Conservation (phyloP, 2,113 vertebrate genomes). For the Puma concolor region DNA sequence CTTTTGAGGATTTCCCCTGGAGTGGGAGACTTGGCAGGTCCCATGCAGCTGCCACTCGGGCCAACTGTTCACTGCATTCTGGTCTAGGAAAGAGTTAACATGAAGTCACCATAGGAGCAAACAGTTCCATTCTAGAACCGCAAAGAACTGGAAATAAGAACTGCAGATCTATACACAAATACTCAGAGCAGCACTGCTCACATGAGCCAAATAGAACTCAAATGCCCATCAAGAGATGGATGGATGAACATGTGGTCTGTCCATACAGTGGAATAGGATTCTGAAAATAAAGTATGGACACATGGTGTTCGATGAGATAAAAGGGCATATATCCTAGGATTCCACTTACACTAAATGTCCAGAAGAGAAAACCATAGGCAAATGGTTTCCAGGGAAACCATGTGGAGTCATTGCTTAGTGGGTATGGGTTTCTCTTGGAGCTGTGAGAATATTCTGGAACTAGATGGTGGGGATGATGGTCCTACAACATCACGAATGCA, state of each 20-base stretch:
- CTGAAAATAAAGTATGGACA: not conserved
- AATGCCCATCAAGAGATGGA: not conserved
- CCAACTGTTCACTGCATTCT: not conserved
- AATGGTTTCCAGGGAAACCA: not conserved
- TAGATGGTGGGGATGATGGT: not conserved
- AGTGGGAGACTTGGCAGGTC: not conserved
- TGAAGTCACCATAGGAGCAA: not conserved
- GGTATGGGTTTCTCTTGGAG: not conserved
- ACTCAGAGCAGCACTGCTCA: not conserved
- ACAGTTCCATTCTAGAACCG: too few relatives aligned
- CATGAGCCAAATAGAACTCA: not conserved
- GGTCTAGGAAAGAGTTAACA: not conserved
- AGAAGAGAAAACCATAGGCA: not conserved
- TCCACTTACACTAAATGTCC: not conserved
- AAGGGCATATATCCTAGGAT: not conserved
- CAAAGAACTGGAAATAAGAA: not conserved
- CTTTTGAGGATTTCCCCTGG: not conserved
- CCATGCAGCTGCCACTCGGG: accelerated
- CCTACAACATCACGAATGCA: accelerated
- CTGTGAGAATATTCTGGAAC: not conserved
- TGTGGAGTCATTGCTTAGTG: not conserved
- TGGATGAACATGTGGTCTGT: not conserved
- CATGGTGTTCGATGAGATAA: not conserved
- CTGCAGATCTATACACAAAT: too few relatives aligned
- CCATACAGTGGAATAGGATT: not conserved